Evolutionary conservation across 2,113 vertebrate species (phyloP), one percentile per base, ranked within the genome.

Genomic region (Bos taurus): DNA sequence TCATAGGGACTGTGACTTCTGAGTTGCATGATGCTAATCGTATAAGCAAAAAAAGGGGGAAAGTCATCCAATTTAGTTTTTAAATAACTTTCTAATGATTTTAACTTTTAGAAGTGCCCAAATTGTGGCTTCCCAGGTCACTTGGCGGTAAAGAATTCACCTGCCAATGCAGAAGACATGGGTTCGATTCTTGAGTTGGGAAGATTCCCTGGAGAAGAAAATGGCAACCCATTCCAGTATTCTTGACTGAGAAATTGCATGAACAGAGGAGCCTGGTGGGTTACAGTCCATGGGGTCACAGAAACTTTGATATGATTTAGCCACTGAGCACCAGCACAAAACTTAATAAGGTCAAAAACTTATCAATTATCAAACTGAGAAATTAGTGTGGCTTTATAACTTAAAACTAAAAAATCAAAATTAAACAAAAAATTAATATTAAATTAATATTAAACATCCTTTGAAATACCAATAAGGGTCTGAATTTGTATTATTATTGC

Each of bases 381-480:
- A 97, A 95, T 78, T 80, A 46, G 2, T 89, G 67, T 92, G 57
- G 90, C 80, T 98, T 98, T 97, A 82, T 97, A 90, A 97, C 97
- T 60, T 67, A 96, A 98, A 98, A 97, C 59, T 21, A 93, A 90
- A 88, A 96, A 78, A 57, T 6, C 1, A 36, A 92, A 90, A 67
- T 48, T 96, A 98, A 43, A 96, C 8, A 96, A 98, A 97, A 97
- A 98, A 94, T 91, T 52, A 96, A 91, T 67, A 4, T 23, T 93
- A 96, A 97, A 97, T 91, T 52, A 96, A 91, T 74, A 4, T 23
- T 93, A 96, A 97, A 97, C 88, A 96, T 85, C 87, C 80, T 97
- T 97, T 98, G 95, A 98, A 98, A 98, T 98, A 98, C 96, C 92
- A 91, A 98, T 98, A 97, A 98, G 40, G 88, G 95, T 87, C 98